A percentile compares a stretch with the other conserved stretches of the same genome.
These are phyloP conservation scores for Argya squamiceps DNA, from an alignment of 2,797 vertebrate species.

Conservation along the genomic window DNA sequence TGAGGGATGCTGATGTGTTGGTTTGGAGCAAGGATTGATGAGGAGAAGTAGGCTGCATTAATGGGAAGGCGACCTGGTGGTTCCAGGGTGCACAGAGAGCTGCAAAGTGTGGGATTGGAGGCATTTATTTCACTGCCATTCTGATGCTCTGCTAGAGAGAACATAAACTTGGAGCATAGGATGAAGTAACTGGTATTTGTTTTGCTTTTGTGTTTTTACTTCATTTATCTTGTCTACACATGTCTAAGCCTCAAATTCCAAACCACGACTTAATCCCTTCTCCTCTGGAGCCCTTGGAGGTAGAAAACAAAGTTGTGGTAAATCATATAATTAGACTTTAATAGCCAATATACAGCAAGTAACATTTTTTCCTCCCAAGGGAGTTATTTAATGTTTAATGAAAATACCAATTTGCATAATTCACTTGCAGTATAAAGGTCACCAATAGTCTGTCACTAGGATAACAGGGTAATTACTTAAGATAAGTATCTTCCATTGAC, in stretches of 20 bases:
- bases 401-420: conserved; percentile 70
- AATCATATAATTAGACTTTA: conserved; percentile 54
- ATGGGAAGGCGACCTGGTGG: not conserved
- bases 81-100: not conserved
- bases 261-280: conserved; percentile 31
- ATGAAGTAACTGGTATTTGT: not conserved
- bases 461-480: conserved; percentile 54
- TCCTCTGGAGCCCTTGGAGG: conserved; percentile 8
- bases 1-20: not conserved
- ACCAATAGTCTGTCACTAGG: conserved; percentile 37
- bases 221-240: not conserved
- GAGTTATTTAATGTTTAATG: conserved; percentile 69
- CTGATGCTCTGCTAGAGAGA: not conserved
- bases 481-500: conserved; percentile 33
- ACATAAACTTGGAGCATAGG: not conserved
- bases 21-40: not conserved
- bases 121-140: not conserved
- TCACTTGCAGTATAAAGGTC: conserved; percentile 56
- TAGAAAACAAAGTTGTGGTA: conserved; percentile 57
- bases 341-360: conserved; percentile 24
- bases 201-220: not conserved
- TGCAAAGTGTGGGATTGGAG: not conserved
- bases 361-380: conserved; percentile 49
- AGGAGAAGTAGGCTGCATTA: not conserved
- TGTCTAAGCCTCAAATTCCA: not conserved